These are phyloP conservation scores for Malurus alboscapulatus DNA, from an alignment of 2,113 vertebrate genomes.

Conservation along the genomic window DNA sequence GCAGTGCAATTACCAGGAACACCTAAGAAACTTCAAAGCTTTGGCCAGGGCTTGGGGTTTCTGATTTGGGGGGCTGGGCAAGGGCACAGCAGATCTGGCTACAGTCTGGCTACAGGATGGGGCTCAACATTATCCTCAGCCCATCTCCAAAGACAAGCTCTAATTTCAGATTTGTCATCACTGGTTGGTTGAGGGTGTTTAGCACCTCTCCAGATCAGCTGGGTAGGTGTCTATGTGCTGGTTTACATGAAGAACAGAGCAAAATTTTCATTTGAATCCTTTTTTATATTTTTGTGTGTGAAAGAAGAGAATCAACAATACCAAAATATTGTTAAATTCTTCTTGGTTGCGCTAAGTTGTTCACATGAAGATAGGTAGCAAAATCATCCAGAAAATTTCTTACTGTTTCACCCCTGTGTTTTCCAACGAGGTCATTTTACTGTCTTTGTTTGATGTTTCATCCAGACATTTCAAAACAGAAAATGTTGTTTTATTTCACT, in stretches of 20 bases:
- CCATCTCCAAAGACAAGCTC: background rate
- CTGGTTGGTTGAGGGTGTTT: background rate
- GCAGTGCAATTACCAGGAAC: fast-evolving
- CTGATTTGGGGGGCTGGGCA: too few relatives aligned
- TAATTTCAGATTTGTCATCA: background rate
- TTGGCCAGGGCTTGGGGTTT: background rate
- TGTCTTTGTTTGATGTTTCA: background rate
- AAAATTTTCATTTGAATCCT: background rate
- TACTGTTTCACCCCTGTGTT: background rate
- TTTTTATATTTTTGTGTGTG: background rate
- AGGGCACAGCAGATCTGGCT: background rate
- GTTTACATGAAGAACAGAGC: background rate
- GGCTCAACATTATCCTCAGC: background rate
- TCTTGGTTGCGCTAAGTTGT: background rate
- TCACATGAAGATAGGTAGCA: background rate
- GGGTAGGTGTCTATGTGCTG: background rate
- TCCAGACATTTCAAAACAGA: background rate
- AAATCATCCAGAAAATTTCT: background rate
- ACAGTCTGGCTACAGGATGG: background rate
- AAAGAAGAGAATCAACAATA: background rate
- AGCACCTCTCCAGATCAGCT: background rate
- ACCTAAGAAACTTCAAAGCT: background rate
- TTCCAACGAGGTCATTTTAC: background rate
- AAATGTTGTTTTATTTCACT: background rate
- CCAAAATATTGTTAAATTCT: background rate